phyloP scores from a whole-genome alignment of 2,113 vertebrate genomes.

The Otis tarda region DNA sequence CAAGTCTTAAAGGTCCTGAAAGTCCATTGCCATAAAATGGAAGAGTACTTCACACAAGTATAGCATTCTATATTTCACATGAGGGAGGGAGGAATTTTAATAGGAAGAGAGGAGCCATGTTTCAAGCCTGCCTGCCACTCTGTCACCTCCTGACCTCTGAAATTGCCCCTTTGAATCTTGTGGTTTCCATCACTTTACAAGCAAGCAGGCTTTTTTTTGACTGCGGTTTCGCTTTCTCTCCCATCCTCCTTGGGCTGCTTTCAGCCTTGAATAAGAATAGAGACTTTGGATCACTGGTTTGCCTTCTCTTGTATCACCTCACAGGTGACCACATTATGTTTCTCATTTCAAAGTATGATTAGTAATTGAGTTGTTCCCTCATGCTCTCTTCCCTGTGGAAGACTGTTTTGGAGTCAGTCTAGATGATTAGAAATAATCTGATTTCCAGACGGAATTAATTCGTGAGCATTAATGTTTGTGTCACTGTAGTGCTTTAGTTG shows the following conservation, averaged over 20 bases:
- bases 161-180: neutral
- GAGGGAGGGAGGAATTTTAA: neutral
- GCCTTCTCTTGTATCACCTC: neutral
- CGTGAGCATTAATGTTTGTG: neutral
- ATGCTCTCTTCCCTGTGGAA: neutral
- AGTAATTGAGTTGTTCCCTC: neutral
- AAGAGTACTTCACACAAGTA: neutral
- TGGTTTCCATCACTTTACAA: neutral
- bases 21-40: neutral
- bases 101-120: neutral
- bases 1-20: neutral
- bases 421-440: neutral
- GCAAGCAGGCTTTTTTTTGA: neutral
- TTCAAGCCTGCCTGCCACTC: neutral
- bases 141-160: neutral
- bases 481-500: neutral
- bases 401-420: neutral
- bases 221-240: neutral
- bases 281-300: neutral
- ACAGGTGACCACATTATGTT: neutral
- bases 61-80: neutral
- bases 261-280: neutral
- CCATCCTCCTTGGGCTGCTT: neutral
- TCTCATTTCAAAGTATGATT: neutral
- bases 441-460: neutral